These are phyloP conservation scores for Xanthorhoe spadicearia DNA, from an alignment of 2,888 invertebrate genomes.

Conservation along the genomic window DNA sequence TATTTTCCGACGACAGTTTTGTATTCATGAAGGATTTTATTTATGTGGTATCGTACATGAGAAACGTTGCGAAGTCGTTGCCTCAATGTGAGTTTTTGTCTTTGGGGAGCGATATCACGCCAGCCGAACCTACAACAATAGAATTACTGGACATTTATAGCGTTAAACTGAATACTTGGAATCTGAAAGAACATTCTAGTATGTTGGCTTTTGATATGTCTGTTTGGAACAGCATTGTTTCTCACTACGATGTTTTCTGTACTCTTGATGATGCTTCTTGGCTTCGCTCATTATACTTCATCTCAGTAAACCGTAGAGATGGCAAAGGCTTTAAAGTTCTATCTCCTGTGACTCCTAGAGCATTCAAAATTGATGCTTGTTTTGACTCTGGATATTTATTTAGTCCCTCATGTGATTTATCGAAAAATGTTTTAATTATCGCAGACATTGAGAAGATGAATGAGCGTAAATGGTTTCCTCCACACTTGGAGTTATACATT, in stretches of 20 bases:
- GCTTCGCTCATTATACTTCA: constrained; percentile 58
- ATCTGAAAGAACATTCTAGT: constrained; percentile 54
- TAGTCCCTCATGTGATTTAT: constrained; percentile 12
- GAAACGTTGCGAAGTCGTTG: constrained; percentile 50
- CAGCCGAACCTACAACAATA: constrained; percentile 18
- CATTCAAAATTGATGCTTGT: constrained; percentile 46
- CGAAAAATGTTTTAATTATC: constrained; percentile 17
- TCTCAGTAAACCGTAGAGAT: constrained; percentile 58
- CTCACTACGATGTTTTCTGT: constrained; percentile 65
- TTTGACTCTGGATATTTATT: background rate
- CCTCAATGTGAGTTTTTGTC: constrained; percentile 60
- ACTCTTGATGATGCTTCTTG: constrained; percentile 63
- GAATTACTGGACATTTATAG: constrained; percentile 41
- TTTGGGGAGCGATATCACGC: constrained; percentile 45
- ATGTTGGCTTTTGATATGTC: constrained; percentile 59
- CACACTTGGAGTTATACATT: constrained; percentile 54
- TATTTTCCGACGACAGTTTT: constrained; percentile 60
- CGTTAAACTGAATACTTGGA: constrained; percentile 55
- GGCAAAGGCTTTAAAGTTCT: constrained; percentile 59
- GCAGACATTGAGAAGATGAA: constrained; percentile 45
- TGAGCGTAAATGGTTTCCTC: constrained; percentile 50
- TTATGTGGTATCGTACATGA: constrained; percentile 60
- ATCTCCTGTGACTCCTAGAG: constrained; percentile 56
- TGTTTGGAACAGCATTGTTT: constrained; percentile 62
- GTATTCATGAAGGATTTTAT: constrained; percentile 63